A percentile compares a stretch with the other conserved stretches of the same genome.
These are phyloP conservation scores for Aix galericulata DNA, from an alignment of 2,113 vertebrate genomes.

Conservation along the genomic window DNA sequence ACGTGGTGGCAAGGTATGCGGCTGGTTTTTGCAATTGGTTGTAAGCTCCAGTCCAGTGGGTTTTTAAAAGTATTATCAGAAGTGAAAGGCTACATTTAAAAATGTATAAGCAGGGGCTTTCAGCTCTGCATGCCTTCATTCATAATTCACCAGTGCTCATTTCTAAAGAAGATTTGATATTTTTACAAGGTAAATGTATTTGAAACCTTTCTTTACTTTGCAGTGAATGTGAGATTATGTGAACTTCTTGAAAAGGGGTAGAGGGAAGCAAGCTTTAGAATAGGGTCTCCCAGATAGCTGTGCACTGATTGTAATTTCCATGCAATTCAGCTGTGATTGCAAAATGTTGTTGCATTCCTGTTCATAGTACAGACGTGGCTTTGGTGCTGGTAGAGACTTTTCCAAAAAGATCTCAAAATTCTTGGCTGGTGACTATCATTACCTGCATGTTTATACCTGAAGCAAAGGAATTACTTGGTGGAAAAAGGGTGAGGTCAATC, in stretches of 20 bases:
- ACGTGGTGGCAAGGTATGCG: background rate
- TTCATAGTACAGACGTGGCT: background rate
- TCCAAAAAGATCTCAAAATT: background rate
- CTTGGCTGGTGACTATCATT: background rate
- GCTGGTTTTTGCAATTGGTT: background rate
- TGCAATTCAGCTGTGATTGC: background rate
- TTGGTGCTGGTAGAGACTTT: background rate
- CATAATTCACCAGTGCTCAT: conserved; percentile 59
- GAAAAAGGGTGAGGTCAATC: background rate
- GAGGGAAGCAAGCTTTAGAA: background rate
- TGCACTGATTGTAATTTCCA: background rate
- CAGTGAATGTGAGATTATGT: conserved; percentile 30
- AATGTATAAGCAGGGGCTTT: conserved; percentile 65
- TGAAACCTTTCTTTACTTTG: conserved; percentile 62
- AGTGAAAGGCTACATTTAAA: conserved; percentile 64
- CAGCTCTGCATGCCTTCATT: conserved; percentile 51
- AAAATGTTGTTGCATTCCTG: background rate
- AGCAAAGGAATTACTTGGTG: background rate
- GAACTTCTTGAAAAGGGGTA: background rate
- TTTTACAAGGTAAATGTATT: conserved; percentile 64
- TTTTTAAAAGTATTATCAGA: conserved; percentile 43
- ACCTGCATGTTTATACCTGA: background rate
- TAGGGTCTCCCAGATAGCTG: background rate
- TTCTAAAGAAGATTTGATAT: conserved; percentile 55
- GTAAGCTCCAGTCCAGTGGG: background rate